Evolutionary conservation across 2,888 invertebrate genomes (phyloP).

Genomic region (Campoplex nolae): DNA sequence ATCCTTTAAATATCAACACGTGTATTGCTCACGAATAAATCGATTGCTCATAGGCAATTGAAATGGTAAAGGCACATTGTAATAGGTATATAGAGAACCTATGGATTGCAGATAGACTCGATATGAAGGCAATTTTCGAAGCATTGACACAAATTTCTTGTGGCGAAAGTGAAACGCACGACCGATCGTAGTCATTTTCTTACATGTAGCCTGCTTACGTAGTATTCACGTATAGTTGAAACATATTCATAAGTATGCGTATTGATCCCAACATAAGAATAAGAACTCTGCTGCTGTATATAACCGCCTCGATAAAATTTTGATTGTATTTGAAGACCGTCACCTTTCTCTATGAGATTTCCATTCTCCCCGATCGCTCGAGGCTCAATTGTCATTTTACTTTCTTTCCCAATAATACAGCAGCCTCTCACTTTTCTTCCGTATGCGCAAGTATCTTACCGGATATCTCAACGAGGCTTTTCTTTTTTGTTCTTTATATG

Average conservation of each 20-base stretch:
- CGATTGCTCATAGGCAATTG: not conserved
- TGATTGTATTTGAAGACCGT: conserved; percentile 58
- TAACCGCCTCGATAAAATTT: conserved; percentile 55
- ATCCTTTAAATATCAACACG: not conserved
- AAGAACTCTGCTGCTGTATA: not conserved
- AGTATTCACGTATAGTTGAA: not conserved
- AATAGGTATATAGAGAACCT: not conserved
- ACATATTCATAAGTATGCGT: not conserved
- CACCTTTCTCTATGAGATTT: conserved; percentile 65
- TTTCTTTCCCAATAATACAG: conserved; percentile 33
- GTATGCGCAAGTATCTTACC: not conserved
- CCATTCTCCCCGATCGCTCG: conserved; percentile 47
- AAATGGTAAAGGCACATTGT: not conserved
- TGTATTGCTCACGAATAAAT: not conserved
- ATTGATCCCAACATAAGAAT: not conserved
- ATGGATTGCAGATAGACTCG: conserved; percentile 5
- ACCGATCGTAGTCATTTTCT: conserved; percentile 29
- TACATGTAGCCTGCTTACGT: not conserved
- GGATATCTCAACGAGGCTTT: not conserved
- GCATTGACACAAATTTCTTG: conserved; percentile 57
- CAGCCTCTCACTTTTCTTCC: conserved; percentile 29
- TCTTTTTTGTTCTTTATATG: conserved; percentile 5
- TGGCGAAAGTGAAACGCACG: conserved; percentile 57
- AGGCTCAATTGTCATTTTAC: conserved; percentile 44
- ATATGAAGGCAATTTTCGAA: conserved; percentile 33